Conservation (phyloP, 2,113 vertebrate species). For the Varanus komodoensis region DNA sequence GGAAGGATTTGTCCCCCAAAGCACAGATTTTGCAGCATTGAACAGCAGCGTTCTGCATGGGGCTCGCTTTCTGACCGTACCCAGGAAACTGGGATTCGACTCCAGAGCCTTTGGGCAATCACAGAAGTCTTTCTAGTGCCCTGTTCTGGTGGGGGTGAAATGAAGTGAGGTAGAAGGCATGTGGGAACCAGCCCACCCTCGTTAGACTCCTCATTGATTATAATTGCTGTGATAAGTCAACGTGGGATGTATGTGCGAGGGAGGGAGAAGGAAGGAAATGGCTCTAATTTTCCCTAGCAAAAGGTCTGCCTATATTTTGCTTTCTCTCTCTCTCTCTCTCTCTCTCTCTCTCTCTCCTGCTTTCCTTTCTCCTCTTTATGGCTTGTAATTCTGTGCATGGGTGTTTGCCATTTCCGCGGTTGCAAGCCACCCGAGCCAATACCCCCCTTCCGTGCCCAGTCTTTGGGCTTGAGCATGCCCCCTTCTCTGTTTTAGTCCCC, state of each 20-base stretch:
- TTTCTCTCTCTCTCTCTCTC: background rate
- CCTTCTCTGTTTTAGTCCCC: slow-evolving; percentile 12
- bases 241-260: background rate
- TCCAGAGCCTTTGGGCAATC: background rate
- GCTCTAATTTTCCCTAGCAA: background rate
- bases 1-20: too few relatives aligned
- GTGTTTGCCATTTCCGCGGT: slow-evolving; percentile 54
- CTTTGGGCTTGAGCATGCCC: slow-evolving; percentile 56
- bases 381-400: background rate
- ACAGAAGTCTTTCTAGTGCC: background rate
- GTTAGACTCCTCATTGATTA: background rate
- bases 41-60: background rate
- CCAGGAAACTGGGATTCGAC: background rate
- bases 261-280: background rate
- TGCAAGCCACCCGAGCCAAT: slow-evolving; percentile 64
- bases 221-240: background rate
- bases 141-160: background rate
- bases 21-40: too few relatives aligned
- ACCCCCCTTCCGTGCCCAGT: slow-evolving; percentile 59
- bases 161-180: background rate
- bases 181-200: background rate
- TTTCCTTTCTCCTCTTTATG: background rate
- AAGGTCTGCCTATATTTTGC: background rate
- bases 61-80: background rate
- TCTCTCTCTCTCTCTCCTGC: background rate